These are phyloP conservation scores for Drosophila arizonae DNA, from an alignment of 1,140 invertebrate species.

Conservation along the genomic window DNA sequence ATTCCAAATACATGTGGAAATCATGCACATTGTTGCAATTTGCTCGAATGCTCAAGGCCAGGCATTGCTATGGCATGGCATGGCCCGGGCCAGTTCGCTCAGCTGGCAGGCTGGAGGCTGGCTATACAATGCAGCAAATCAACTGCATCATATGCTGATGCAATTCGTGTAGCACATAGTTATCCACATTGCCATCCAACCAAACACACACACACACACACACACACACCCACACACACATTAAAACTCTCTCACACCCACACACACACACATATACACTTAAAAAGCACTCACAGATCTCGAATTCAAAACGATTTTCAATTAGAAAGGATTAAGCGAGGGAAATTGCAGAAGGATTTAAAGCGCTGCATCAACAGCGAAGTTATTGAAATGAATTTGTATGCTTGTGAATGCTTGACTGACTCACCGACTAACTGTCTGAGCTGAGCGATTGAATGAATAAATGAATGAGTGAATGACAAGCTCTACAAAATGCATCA, in stretches of 20 bases:
- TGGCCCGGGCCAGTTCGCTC: no score
- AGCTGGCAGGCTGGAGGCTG: no score
- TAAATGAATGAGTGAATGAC: background rate
- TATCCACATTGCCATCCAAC: constrained; percentile 33
- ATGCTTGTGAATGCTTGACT: constrained; percentile 50
- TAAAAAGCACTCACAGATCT: constrained; percentile 41
- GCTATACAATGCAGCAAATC: constrained; percentile 46
- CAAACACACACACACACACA: constrained; percentile 1
- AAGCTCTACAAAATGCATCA: constrained; percentile 53
- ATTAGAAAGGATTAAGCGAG: constrained; percentile 75
- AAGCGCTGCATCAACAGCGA: constrained; percentile 50
- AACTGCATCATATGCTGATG: constrained; percentile 50
- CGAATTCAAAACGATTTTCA: constrained; percentile 74
- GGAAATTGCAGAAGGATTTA: constrained; percentile 71
- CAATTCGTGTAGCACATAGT: constrained; percentile 37
- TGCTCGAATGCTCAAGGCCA: constrained; percentile 57
- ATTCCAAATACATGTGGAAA: constrained; percentile 43
- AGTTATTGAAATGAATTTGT: constrained; percentile 78
- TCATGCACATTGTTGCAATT: constrained; percentile 52
- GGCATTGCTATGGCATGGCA: no score
- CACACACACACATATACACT: background rate
- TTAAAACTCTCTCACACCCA: background rate
- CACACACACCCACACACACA: background rate
- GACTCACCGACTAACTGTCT: constrained; percentile 42
- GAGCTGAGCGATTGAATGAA: constrained; percentile 12